Evolutionary conservation across 2,888 invertebrate genomes (phyloP), one percentile per base, ranked within the genome.

Genomic region (Limnephilus auricula): DNA sequence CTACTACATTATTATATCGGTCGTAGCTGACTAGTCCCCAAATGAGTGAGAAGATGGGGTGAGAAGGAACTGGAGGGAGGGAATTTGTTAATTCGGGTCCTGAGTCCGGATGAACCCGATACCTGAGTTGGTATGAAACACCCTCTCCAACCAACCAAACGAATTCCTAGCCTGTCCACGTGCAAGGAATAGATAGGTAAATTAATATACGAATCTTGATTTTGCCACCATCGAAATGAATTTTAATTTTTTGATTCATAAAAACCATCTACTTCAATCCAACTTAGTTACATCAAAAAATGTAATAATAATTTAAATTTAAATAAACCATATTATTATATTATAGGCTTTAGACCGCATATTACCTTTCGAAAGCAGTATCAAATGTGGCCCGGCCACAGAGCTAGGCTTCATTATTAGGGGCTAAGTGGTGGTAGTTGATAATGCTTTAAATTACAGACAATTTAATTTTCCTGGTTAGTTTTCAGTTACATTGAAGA

Each of bases 341-440:
- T 37, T 50, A 65, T 6, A 25, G 2, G 65, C 1, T 50, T 50
- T 50, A 50, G 3, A 65, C 65, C 9, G 65, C 65, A 65, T 65
- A 65, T 65, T 18, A 65, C 25, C 25, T 65, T 65, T 25, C 5
- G 65, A 25, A 65, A 18, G 65, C 65, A 65, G 65, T 15, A 65
- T 65, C 25, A 65, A 65, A 65, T 65, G 3, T 65, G 65, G 25
- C 65, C 65, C 25, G 18, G 65, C 6, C 25, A 65, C 65, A 65
- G 25, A 18, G 25, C 25, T 65, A 65, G 65, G 65, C 25, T 5
- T 65, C 5, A 65, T 65, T 18, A 65, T 0, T 5, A 65, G 9
- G 0, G 15, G 25, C 15, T 65, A 25, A 0, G 0, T 6, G 0
- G 0, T 6, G 18, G 18, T 0, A 65, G 6, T 65, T 65, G 9